Percentiles rank a stretch among this genome's conserved stretches.
phyloP scores from a whole-genome alignment of 2,888 invertebrate genomes.

The Apotomis turbidana region DNA sequence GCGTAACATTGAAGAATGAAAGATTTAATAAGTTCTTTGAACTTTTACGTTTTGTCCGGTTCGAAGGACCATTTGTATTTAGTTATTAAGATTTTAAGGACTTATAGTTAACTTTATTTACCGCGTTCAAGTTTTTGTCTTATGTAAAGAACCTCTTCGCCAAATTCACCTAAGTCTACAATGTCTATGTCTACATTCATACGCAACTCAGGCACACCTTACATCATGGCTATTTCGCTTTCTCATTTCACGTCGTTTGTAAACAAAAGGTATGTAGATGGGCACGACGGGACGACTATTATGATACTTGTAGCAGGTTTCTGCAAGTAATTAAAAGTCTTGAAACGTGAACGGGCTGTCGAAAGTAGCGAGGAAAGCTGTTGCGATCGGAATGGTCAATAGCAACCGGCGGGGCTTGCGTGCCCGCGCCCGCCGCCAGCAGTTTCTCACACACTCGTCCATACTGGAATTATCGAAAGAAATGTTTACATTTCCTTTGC shows the following conservation, averaged over 20 bases:
- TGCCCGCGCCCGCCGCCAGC: slow-evolving; percentile 55
- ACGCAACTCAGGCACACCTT: slow-evolving; percentile 23
- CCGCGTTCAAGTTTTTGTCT: background rate
- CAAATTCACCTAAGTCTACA: background rate
- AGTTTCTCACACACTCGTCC: slow-evolving; percentile 52
- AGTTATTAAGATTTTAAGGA: background rate
- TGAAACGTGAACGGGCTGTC: slow-evolving; percentile 64
- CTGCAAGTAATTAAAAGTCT: slow-evolving; percentile 72
- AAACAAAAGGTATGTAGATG: slow-evolving; percentile 45
- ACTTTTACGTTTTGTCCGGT: background rate
- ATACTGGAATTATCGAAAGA: slow-evolving; percentile 36
- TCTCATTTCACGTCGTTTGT: slow-evolving; percentile 41
- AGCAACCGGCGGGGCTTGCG: slow-evolving; percentile 58
- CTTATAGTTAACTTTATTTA: background rate
- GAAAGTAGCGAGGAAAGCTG: slow-evolving; percentile 81
- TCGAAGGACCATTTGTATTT: slow-evolving; percentile 2
- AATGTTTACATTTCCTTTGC: slow-evolving; percentile 40
- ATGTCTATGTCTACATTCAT: background rate
- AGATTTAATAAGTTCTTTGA: background rate
- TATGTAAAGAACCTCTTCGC: background rate
- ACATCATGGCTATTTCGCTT: slow-evolving; percentile 37
- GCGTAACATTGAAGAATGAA: too few relatives aligned
- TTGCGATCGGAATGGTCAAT: slow-evolving; percentile 70
- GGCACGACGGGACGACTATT: slow-evolving; percentile 43
- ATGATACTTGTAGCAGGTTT: slow-evolving; percentile 53